phyloP scores from a whole-genome alignment of 64 coral and sea anemone species.

The Dendronephthya gigantea region DNA sequence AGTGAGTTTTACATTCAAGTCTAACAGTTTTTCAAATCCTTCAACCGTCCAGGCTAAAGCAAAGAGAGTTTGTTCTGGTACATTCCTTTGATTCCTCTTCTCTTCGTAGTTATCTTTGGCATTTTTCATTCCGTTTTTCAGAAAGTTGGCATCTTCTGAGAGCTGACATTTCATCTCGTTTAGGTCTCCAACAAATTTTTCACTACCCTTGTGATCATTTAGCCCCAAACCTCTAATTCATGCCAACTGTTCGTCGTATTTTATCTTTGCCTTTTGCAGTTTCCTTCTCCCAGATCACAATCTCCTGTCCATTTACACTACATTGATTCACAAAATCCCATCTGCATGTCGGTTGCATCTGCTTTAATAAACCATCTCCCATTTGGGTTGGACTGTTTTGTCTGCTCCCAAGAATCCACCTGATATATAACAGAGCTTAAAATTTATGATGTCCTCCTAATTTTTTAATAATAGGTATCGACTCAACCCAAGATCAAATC shows the following conservation, averaged over 20 bases:
- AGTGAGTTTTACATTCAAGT: conserved; percentile 16
- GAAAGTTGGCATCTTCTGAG: conserved; percentile 15
- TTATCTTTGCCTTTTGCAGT: neutral
- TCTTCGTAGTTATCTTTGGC: conserved; percentile 19
- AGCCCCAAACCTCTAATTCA: conserved; percentile 19
- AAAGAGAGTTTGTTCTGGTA: conserved; percentile 49
- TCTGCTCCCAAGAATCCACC: neutral
- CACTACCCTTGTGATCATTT: conserved; percentile 11
- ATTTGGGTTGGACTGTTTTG: conserved; percentile 8
- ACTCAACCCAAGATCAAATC: no score
- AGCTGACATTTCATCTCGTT: neutral
- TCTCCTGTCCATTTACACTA: conserved; percentile 20
- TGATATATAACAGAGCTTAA: neutral
- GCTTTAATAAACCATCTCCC: conserved; percentile 11
- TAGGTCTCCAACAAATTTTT: conserved; percentile 18
- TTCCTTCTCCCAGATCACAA: conserved; percentile 21
- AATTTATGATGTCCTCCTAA: no score
- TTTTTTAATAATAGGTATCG: no score
- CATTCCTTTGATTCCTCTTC: conserved; percentile 20
- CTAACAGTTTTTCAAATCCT: conserved; percentile 27
- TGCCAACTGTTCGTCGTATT: conserved; percentile 21
- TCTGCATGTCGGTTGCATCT: conserved; percentile 21
- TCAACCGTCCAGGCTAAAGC: conserved; percentile 50
- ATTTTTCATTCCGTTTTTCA: conserved; percentile 6
- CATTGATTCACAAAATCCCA: conserved; percentile 7